phyloP scores from a whole-genome alignment of 2,113 vertebrate genomes.

The Rhea pennata region DNA sequence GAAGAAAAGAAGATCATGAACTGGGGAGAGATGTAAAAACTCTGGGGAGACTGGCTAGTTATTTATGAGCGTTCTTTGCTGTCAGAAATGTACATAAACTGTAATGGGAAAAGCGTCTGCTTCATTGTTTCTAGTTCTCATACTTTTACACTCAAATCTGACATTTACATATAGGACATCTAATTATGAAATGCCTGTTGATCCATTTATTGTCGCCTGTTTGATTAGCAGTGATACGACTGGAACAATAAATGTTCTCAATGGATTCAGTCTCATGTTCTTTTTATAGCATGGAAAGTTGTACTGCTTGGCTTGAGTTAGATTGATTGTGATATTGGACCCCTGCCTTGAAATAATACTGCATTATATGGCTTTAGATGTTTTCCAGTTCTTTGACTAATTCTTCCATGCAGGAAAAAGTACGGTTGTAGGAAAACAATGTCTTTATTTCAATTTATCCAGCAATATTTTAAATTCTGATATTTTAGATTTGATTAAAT shows the following conservation, averaged over 20 bases:
- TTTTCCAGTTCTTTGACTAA: background rate
- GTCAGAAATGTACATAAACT: background rate
- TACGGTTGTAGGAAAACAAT: background rate
- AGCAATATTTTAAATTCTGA: background rate
- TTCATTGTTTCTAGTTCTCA: background rate
- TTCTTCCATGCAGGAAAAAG: background rate
- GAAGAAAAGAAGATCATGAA: background rate
- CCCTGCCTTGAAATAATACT: background rate
- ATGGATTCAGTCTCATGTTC: background rate
- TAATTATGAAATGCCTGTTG: background rate
- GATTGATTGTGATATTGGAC: background rate
- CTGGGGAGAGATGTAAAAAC: background rate
- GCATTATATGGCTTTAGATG: background rate
- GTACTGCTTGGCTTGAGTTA: background rate
- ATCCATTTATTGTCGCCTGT: background rate
- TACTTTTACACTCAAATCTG: background rate
- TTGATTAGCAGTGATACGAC: background rate
- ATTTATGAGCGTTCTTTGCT: background rate
- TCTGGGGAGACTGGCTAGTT: background rate
- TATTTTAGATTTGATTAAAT: background rate
- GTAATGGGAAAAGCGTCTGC: background rate
- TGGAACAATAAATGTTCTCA: background rate
- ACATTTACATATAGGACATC: background rate
- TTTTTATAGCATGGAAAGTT: background rate
- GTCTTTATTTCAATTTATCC: background rate